These are phyloP conservation scores for Daubentonia madagascariensis DNA, from an alignment of 2,113 vertebrate genomes.

Conservation along the genomic window DNA sequence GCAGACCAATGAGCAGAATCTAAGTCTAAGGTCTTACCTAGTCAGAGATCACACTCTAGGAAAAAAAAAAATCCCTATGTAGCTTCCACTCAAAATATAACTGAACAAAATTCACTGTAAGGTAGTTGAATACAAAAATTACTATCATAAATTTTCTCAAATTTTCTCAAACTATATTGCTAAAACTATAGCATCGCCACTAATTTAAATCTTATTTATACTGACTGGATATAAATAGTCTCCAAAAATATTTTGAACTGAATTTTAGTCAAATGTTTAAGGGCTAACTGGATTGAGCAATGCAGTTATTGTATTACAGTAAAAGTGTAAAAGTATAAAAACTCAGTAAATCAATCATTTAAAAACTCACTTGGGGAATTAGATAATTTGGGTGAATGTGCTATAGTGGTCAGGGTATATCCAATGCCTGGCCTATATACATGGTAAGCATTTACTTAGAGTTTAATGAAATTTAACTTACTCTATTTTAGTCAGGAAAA, in stretches of 20 bases:
- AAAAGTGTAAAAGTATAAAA: neutral
- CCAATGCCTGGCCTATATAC: too few species aligned
- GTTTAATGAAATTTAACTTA: neutral
- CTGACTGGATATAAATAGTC: neutral
- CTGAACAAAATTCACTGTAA: neutral
- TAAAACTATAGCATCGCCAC: neutral
- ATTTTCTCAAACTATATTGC: neutral
- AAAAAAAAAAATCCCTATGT: neutral
- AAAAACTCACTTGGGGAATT: neutral
- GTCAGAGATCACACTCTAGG: neutral
- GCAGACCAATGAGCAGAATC: neutral
- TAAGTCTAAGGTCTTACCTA: neutral
- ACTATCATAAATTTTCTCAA: neutral
- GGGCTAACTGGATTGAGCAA: neutral
- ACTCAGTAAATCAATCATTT: neutral
- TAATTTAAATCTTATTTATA: neutral
- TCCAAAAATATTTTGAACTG: neutral
- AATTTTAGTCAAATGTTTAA: neutral
- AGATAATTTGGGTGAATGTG: neutral
- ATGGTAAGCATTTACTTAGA: neutral
- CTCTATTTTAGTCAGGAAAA: neutral
- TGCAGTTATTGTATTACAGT: neutral
- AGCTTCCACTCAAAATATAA: neutral
- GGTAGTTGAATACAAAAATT: neutral
- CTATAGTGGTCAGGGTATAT: neutral